A percentile compares a stretch with the other conserved stretches of the same genome.
These are phyloP conservation scores for Drosophila sucinea DNA, from an alignment of 1,140 invertebrate genomes.

Conservation along the genomic window DNA sequence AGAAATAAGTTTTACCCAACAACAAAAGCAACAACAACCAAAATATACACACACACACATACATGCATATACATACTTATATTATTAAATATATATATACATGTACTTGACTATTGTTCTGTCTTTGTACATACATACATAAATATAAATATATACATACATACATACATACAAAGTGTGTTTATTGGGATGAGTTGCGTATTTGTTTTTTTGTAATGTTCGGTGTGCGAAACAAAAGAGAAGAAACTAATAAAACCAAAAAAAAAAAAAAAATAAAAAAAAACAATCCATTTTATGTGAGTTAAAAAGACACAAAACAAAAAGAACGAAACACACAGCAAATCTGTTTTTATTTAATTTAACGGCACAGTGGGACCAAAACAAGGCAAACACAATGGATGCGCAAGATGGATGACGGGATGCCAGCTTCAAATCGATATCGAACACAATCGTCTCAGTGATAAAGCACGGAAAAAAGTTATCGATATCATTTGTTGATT, in stretches of 20 bases:
- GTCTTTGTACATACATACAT: slow-evolving; percentile 45
- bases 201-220: slow-evolving; percentile 32
- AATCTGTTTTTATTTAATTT: slow-evolving; percentile 15
- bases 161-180: neutral
- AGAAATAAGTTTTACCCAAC: slow-evolving; percentile 15
- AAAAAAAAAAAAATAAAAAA: slow-evolving; percentile 36
- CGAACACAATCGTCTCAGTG: no score
- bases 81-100: slow-evolving; percentile 36
- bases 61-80: slow-evolving; percentile 33
- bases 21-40: neutral
- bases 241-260: slow-evolving; percentile 71
- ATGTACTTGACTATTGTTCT: slow-evolving; percentile 39
- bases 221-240: slow-evolving; percentile 43
- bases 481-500: no score
- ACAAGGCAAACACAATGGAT: neutral
- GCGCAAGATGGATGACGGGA: no score
- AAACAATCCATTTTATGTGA: slow-evolving; percentile 58
- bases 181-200: slow-evolving; percentile 39
- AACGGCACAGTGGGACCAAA: neutral
- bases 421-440: no score
- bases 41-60: slow-evolving; percentile 33
- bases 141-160: neutral
- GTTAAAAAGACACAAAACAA: slow-evolving; percentile 59
- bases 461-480: no score
- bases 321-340: neutral